Evolutionary conservation across 2,113 vertebrate species (phyloP).

Genomic region (Coturnix japonica): DNA sequence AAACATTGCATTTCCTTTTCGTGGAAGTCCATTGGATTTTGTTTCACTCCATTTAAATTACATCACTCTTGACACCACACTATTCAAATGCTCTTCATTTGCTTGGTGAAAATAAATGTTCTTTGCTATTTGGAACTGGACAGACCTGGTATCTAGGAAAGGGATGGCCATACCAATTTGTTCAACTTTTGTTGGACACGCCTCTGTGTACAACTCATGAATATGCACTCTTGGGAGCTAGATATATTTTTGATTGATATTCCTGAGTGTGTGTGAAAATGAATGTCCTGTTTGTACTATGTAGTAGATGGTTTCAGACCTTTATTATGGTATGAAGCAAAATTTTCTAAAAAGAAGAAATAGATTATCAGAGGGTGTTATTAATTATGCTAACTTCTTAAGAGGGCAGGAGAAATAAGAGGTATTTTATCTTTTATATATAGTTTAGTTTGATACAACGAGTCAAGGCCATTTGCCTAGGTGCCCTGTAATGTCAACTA

Average conservation of each 20-base stretch:
- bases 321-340: background rate
- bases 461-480: background rate
- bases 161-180: fast-evolving
- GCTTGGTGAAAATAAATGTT: background rate
- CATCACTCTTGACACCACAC: background rate
- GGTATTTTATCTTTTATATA: background rate
- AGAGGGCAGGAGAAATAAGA: background rate
- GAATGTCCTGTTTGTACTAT: background rate
- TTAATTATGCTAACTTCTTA: background rate
- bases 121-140: background rate
- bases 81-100: background rate
- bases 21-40: background rate
- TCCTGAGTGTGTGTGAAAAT: background rate
- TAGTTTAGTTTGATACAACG: background rate
- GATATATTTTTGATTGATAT: background rate
- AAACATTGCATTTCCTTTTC: background rate
- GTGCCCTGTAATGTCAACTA: background rate
- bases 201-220: background rate
- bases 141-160: background rate
- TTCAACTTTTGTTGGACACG: background rate
- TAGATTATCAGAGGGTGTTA: background rate
- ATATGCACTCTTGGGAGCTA: background rate
- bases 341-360: background rate
- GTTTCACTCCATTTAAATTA: background rate
- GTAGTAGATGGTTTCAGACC: background rate